Conservation (phyloP, 1,140 invertebrate species). For the Reticulitermes speratus region DNA sequence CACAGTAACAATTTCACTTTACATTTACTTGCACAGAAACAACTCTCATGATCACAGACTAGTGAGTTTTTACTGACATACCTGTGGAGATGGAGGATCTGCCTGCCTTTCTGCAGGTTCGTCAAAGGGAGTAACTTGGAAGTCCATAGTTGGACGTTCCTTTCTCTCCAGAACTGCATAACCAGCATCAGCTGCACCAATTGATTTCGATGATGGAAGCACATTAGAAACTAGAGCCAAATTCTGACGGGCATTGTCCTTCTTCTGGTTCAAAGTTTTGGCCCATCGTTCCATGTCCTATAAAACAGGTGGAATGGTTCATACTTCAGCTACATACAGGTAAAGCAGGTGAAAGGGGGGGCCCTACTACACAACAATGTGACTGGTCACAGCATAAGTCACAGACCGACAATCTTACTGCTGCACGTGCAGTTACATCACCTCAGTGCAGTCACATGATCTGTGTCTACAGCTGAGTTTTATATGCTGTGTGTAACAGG, state of each 20-base stretch:
- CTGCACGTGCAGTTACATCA: too few relatives aligned
- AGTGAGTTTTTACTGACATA: neutral
- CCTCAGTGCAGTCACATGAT: too few relatives aligned
- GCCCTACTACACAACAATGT: too few relatives aligned
- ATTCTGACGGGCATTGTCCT: constrained; percentile 75
- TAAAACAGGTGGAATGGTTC: neutral
- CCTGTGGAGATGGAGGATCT: neutral
- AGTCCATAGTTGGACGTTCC: constrained; percentile 36
- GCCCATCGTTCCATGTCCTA: constrained; percentile 94
- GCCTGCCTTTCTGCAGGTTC: constrained; percentile 17
- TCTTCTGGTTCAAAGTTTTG: constrained; percentile 95
- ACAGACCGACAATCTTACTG: too few relatives aligned
- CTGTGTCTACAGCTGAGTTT: too few relatives aligned
- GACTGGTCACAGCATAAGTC: too few relatives aligned
- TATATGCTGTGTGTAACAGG: too few relatives aligned
- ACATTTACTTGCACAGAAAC: neutral
- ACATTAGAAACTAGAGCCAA: constrained; percentile 56
- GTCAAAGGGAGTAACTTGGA: neutral
- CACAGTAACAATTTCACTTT: too few relatives aligned
- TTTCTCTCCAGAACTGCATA: constrained; percentile 82
- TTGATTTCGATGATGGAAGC: constrained; percentile 40
- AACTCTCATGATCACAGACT: neutral
- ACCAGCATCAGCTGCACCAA: constrained; percentile 83
- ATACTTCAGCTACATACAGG: neutral
- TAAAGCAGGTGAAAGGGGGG: neutral